These are phyloP conservation scores for Ciconia maguari DNA, from an alignment of 2,113 vertebrate genomes.

Conservation along the genomic window DNA sequence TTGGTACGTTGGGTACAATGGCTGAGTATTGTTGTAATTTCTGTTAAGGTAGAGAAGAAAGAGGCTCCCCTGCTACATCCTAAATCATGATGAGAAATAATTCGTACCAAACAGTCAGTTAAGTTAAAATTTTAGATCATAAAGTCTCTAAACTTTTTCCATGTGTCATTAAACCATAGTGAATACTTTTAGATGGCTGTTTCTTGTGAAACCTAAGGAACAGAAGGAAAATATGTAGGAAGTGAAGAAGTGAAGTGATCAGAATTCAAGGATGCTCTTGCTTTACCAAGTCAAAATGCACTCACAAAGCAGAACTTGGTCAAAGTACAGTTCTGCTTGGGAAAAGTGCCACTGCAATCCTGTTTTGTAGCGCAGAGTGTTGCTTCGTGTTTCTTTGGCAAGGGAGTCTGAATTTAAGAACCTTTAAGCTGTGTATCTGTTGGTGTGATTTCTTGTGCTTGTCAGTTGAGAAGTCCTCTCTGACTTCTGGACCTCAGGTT, in stretches of 20 bases:
- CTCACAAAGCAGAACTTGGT: background rate
- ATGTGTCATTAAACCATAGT: background rate
- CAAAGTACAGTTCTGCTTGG: background rate
- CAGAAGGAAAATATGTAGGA: background rate
- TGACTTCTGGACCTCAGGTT: background rate
- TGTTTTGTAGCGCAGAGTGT: background rate
- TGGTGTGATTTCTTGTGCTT: background rate
- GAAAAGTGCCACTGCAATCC: background rate
- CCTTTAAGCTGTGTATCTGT: background rate
- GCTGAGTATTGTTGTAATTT: background rate
- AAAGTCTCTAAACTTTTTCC: background rate
- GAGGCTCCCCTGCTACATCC: background rate
- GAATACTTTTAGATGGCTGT: background rate
- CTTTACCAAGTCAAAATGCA: background rate
- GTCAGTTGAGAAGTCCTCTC: background rate
- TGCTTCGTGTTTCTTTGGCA: background rate
- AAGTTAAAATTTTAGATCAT: background rate
- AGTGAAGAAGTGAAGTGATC: background rate
- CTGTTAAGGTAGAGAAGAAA: background rate
- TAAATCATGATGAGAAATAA: background rate
- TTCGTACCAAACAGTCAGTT: background rate
- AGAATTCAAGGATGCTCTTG: background rate
- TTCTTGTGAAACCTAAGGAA: background rate
- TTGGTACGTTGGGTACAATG: background rate
- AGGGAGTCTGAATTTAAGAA: background rate